A percentile compares a stretch with the other conserved stretches of the same genome.
Conservation (phyloP, 2,888 invertebrate species). For the Oasisia sp. region DNA sequence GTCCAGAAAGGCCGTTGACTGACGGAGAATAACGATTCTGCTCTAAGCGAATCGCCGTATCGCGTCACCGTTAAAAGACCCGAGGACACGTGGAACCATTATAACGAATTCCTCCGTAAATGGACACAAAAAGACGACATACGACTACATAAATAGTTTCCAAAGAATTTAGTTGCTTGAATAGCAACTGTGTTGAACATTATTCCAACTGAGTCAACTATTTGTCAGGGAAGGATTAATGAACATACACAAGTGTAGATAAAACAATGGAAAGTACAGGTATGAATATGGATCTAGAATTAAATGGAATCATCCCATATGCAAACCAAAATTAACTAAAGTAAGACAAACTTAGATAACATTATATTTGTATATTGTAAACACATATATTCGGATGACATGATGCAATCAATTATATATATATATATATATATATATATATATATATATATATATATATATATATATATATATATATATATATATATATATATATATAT, state of each 20-base stretch:
- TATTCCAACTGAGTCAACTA: neutral
- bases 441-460: no score
- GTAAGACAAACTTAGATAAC: neutral
- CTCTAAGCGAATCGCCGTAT: neutral
- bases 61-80: neutral
- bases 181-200: neutral
- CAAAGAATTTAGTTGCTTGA: neutral
- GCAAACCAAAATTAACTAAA: neutral
- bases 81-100: neutral
- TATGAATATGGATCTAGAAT: neutral
- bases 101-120: neutral
- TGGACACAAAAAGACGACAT: neutral
- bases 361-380: no score
- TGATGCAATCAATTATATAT: no score
- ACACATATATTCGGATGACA: no score
- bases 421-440: no score
- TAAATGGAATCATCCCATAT: neutral
- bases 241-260: neutral
- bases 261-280: neutral
- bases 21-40: neutral
- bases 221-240: neutral
- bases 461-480: no score
- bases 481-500: no score
- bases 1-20: neutral
- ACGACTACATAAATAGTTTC: neutral